Conservation (phyloP, 37 sponge, comb jelly and placozoan genomes). For the Ephydatia muelleri region DNA sequence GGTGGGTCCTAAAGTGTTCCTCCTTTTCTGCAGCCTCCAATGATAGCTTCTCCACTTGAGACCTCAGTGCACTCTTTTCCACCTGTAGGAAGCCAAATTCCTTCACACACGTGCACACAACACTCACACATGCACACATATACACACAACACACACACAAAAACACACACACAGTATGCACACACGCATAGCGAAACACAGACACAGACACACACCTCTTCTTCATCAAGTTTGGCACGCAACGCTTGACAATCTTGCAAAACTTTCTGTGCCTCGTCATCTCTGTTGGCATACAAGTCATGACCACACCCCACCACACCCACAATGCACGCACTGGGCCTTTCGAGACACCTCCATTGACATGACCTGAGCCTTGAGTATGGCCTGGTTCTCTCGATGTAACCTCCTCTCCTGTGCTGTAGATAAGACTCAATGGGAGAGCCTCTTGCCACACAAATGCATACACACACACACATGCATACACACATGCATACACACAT, state of each 20-base stretch:
- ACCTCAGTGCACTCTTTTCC: background rate
- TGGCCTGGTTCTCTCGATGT: conserved; percentile 10
- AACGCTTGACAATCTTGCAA: background rate
- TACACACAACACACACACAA: no score
- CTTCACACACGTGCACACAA: no score
- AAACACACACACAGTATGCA: no score
- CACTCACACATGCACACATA: no score
- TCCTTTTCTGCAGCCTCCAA: background rate
- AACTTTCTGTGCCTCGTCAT: background rate
- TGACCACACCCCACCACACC: background rate
- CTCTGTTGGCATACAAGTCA: background rate
- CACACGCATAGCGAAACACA: no score
- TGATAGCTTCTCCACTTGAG: background rate
- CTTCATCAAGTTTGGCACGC: background rate
- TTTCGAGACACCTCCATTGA: conserved; percentile 11
- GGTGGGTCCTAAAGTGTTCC: background rate
- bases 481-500: background rate
- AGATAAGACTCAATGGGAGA: background rate
- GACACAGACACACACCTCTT: no score
- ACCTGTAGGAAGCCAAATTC: background rate
- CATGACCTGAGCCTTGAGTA: conserved; percentile 8
- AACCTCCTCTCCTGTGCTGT: conserved; percentile 16
- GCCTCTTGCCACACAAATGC: background rate
- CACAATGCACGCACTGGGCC: conserved; percentile 1
- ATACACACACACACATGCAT: background rate